Percentiles rank a stretch among this genome's conserved stretches.
These are phyloP conservation scores for Bicyclus anynana DNA, from an alignment of 1,140 invertebrate genomes.

Conservation along the genomic window DNA sequence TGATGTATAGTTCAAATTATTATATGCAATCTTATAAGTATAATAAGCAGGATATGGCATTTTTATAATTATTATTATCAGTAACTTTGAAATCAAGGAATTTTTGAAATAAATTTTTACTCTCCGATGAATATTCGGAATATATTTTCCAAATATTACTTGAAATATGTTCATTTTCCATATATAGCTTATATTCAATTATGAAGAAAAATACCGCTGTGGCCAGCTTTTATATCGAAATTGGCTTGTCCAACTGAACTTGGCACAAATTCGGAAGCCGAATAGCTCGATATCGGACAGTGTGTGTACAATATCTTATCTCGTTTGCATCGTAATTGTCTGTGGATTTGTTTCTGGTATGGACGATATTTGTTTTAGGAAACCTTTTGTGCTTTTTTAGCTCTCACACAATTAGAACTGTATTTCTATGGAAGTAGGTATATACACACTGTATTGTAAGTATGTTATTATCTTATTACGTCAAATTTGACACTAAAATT, in stretches of 20 bases:
- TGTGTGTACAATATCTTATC: constrained; percentile 23
- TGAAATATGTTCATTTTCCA: background rate
- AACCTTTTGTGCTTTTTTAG: no score
- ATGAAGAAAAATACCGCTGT: background rate
- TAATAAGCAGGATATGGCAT: background rate
- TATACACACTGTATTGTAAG: no score
- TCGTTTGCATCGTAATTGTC: constrained; percentile 26
- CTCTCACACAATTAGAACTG: no score
- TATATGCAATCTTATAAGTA: background rate
- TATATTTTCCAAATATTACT: background rate
- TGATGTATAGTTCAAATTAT: background rate
- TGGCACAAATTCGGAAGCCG: constrained; percentile 7
- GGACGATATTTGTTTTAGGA: constrained; percentile 11
- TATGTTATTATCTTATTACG: no score
- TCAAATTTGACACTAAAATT: no score
- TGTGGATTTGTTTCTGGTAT: constrained; percentile 12
- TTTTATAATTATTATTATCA: background rate
- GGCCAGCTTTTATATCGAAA: background rate
- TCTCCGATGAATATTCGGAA: no score
- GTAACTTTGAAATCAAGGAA: constrained; percentile 1
- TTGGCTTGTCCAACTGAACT: constrained; percentile 11
- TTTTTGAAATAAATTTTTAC: background rate
- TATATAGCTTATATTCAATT: background rate
- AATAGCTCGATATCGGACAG: constrained; percentile 17
- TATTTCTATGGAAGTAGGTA: no score